These are phyloP conservation scores for Terrapene triunguis DNA, from an alignment of 2,113 vertebrate species.

Conservation along the genomic window DNA sequence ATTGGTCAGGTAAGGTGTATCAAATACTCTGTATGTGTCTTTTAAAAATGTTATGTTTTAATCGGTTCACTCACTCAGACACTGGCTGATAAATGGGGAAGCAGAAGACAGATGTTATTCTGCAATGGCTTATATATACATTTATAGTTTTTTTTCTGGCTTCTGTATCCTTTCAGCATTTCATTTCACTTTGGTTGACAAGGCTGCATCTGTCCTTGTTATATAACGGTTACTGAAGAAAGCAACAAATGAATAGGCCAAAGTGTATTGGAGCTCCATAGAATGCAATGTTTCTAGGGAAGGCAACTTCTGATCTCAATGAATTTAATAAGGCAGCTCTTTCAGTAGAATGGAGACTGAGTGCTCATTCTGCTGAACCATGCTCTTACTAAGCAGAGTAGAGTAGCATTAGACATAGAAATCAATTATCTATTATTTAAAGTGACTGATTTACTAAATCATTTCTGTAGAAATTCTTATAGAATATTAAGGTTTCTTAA, in stretches of 20 bases:
- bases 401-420: neutral
- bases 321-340: neutral
- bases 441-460: conserved; percentile 7
- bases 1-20: fast-evolving
- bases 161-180: conserved; percentile 14
- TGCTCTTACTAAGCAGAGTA: neutral
- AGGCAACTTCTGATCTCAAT: neutral
- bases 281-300: neutral
- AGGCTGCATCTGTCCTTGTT: neutral
- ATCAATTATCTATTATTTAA: conserved; percentile 20
- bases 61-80: neutral
- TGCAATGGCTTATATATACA: neutral
- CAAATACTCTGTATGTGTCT: fast-evolving
- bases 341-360: neutral
- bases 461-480: neutral
- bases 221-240: neutral
- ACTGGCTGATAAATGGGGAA: neutral
- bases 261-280: neutral
- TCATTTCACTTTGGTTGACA: neutral
- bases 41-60: neutral
- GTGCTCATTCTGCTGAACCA: neutral
- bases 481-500: neutral
- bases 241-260: neutral
- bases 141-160: neutral
- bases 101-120: neutral